A percentile compares a stretch with the other conserved stretches of the same genome.
phyloP scores from a whole-genome alignment of 1,140 invertebrate species.

The Rhizoglyphus robini region DNA sequence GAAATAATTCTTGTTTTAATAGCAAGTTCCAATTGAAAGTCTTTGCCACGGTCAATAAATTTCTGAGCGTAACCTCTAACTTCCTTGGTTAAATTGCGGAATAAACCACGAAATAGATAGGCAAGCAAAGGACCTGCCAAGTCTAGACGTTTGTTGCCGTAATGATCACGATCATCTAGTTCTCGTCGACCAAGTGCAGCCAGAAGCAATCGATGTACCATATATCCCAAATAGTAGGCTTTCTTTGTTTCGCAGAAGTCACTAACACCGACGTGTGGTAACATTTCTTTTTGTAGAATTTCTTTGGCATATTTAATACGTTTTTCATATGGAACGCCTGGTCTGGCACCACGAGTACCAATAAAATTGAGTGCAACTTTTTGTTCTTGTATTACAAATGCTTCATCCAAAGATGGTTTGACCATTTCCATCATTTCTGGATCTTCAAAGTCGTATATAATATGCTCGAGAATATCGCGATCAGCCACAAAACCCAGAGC shows the following conservation, averaged over 20 bases:
- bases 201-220: conserved; percentile 88
- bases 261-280: conserved; percentile 94
- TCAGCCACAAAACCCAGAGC: conserved; percentile 96
- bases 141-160: conserved; percentile 95
- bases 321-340: conserved; percentile 95
- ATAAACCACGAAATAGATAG: conserved; percentile 69
- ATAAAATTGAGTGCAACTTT: conserved; percentile 97
- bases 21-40: conserved; percentile 91
- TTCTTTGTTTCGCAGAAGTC: conserved; percentile 99
- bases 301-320: conserved; percentile 97
- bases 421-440: conserved; percentile 99
- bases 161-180: conserved; percentile 97
- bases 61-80: conserved; percentile 96
- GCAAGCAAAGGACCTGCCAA: conserved; percentile 89
- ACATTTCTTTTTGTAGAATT: conserved; percentile 98
- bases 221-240: conserved; percentile 92
- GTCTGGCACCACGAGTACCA: conserved; percentile 81
- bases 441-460: conserved; percentile 98
- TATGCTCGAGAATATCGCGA: conserved; percentile 94
- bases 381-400: conserved; percentile 98
- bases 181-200: conserved; percentile 88
- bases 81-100: conserved; percentile 87
- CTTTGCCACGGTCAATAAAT: conserved; percentile 94
- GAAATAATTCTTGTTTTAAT: conserved; percentile 97
- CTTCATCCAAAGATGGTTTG: conserved; percentile 95